Evolutionary conservation across 2,888 invertebrate species (phyloP).

Genomic region (Nasonovia ribisnigri): DNA sequence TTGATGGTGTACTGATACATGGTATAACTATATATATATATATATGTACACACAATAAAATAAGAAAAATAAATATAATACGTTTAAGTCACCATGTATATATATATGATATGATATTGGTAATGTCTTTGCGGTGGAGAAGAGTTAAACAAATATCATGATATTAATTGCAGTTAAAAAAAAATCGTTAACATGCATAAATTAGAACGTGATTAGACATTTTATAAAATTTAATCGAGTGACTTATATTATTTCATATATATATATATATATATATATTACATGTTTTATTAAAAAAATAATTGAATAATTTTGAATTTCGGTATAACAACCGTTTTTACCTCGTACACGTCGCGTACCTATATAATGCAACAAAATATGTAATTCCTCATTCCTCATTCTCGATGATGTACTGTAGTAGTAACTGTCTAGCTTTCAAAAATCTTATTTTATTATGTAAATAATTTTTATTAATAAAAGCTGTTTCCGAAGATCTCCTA

Average conservation of each 20-base stretch:
- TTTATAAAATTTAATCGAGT: background rate
- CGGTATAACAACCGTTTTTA: no score
- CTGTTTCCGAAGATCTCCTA: background rate
- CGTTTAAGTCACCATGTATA: background rate
- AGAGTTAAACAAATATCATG: background rate
- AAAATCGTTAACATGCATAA: background rate
- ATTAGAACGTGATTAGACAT: background rate
- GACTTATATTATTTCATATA: background rate
- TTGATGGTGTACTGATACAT: background rate
- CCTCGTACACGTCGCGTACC: background rate
- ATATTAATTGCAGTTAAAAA: background rate
- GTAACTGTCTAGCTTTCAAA: background rate
- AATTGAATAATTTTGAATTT: background rate
- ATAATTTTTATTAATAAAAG: background rate
- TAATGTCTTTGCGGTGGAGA: background rate
- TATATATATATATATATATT: no score
- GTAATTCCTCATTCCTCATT: background rate
- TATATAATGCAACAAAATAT: background rate
- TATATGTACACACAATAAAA: background rate
- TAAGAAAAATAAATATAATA: background rate
- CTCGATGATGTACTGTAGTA: background rate
- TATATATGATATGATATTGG: background rate
- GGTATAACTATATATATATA: background rate
- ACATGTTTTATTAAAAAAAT: background rate
- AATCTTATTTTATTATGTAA: background rate